Base-by-base conservation (phyloP, 2,113 vertebrate species). In the Zeus faber region DNA sequence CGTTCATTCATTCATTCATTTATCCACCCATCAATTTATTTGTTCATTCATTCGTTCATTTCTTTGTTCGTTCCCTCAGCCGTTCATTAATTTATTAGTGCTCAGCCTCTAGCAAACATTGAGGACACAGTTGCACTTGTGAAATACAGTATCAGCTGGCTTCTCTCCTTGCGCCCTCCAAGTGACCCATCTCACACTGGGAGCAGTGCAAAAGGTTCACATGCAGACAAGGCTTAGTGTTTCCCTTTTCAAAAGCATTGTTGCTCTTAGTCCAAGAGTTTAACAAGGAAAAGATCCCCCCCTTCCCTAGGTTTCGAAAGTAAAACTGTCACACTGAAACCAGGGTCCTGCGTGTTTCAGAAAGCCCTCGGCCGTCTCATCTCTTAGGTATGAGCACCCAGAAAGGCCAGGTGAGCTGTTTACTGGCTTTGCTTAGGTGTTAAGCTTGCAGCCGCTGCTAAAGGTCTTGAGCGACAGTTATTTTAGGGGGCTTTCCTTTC, bases 291-390 rank as follows among this genome's bases (percentile, higher is more conserved):
- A 45, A 24, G 40, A 27, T 43, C 37, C 20, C 24, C 33, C 10
- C n/a, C 9, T 24, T 39, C 45, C 35, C 20, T 14, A 14, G 40
- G 52, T 68, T 57, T 54, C 51, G 11, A 74, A 17, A 53, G 49
- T 62, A 40, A 58, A 58, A 22, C 62, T 62, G 63, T 74, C 71
- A 56, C 51, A 46, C 49, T 58, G 27, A 59, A 35, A 66, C 47
- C 45, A 53, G 6, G 57, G 72, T 67, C 27, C 27, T 29, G 4
- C 27, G 9, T 29, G 27, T 9, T 39, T 79, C 75, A 54, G 47
- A 63, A 62, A 71, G 62, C 47, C 39, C 24, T 2, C 1, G 21
- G 47, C 53, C 57, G 39, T 26, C 53, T 79, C 62, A 75, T 47
- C 61, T 54, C 21, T 67, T 25, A 33, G 47, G 61, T 46, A 61